Percentiles rank a stretch among this genome's conserved stretches.
Conservation (phyloP, 2,113 vertebrate species). For the Chaetodon auriga region DNA sequence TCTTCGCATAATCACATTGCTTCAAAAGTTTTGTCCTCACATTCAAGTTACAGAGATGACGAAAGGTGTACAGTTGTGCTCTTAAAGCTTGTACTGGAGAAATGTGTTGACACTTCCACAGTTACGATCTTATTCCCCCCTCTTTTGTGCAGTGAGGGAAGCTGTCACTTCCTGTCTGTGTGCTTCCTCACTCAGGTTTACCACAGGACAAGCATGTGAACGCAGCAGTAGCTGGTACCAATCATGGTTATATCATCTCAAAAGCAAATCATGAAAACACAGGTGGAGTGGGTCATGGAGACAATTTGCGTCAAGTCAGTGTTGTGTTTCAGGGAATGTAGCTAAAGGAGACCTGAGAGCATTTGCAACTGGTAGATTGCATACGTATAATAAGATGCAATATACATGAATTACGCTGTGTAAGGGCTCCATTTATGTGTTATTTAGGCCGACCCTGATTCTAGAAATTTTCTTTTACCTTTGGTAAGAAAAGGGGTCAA, state of each 20-base stretch:
- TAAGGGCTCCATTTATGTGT: background rate
- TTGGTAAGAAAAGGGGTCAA: background rate
- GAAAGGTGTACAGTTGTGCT: background rate
- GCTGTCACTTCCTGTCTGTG: constrained; percentile 10
- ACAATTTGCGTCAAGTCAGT: background rate
- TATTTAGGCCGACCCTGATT: background rate
- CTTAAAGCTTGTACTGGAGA: background rate
- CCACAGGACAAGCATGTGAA: constrained; percentile 2
- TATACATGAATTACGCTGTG: background rate
- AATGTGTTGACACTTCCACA: background rate
- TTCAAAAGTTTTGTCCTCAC: background rate
- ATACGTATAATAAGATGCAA: background rate
- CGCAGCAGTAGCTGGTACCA: background rate
- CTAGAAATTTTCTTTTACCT: background rate
- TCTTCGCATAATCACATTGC: background rate
- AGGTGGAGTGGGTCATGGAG: background rate
- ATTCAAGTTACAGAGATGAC: background rate
- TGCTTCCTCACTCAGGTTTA: background rate
- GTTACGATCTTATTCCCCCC: background rate
- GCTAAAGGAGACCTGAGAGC: background rate
- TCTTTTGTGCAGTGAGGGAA: constrained; percentile 10
- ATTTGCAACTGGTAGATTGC: background rate
- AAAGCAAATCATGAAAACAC: constrained; percentile 25
- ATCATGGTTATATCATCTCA: constrained; percentile 7
- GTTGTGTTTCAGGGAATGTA: background rate